phyloP scores from a whole-genome alignment of 1,140 invertebrate genomes.

The Nasonia vitripennis region DNA sequence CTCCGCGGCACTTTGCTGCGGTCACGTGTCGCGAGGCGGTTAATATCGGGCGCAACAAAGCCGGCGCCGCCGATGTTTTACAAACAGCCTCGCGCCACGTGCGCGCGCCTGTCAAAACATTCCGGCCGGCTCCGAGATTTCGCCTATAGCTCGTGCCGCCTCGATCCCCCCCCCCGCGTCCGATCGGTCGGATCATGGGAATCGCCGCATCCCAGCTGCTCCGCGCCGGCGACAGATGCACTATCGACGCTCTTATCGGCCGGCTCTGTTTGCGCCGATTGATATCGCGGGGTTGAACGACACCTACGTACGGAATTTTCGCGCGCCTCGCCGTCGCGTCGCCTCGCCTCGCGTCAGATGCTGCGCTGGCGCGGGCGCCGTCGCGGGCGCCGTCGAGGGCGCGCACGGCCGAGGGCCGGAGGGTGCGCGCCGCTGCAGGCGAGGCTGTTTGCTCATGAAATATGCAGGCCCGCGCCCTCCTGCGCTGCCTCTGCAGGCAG shows the following conservation, averaged over 20 bases:
- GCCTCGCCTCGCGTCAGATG: too few relatives aligned
- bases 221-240: neutral
- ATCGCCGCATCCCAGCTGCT: slow-evolving; percentile 20
- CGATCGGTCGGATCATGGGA: slow-evolving; percentile 3
- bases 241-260: neutral
- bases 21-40: slow-evolving; percentile 52
- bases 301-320: neutral
- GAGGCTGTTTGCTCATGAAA: slow-evolving; percentile 73
- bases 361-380: too few relatives aligned
- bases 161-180: neutral
- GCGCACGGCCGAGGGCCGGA: too few relatives aligned
- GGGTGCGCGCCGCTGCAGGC: too few relatives aligned
- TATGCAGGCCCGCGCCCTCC: slow-evolving; percentile 70
- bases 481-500: neutral
- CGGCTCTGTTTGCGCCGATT: neutral
- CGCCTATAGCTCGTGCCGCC: neutral
- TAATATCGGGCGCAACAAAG: slow-evolving; percentile 57
- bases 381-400: too few relatives aligned
- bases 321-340: too few relatives aligned
- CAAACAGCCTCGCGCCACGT: slow-evolving; percentile 62
- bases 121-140: slow-evolving; percentile 46
- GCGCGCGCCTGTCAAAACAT: slow-evolving; percentile 62
- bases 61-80: slow-evolving; percentile 60
- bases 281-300: slow-evolving; percentile 12
- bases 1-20: neutral